A percentile compares a stretch with the other conserved stretches of the same genome.
Evolutionary conservation across 2,888 invertebrate species (phyloP).

Genomic region (Shargacucullia verbasci): DNA sequence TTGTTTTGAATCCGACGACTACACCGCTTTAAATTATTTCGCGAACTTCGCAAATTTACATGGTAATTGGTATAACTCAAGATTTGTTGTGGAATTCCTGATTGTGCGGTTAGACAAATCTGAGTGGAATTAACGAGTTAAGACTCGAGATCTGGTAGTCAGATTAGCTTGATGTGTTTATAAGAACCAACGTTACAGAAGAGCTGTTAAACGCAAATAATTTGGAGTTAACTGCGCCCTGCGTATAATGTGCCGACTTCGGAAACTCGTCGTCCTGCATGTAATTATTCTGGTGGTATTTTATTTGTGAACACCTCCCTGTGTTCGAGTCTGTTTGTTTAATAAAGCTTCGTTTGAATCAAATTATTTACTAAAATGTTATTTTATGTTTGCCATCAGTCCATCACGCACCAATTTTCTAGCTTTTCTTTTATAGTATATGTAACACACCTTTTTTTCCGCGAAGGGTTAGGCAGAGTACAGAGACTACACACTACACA

Average conservation of each 20-base stretch:
- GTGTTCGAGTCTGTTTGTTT: slow-evolving; percentile 9
- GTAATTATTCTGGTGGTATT: slow-evolving; percentile 53
- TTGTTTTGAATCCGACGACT: slow-evolving; percentile 87
- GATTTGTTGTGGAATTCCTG: slow-evolving; percentile 86
- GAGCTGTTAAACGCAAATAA: slow-evolving; percentile 51
- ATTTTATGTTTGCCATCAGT: too few relatives aligned
- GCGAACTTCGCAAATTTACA: slow-evolving; percentile 88
- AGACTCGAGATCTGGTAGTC: slow-evolving; percentile 70
- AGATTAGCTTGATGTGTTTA: slow-evolving; percentile 69
- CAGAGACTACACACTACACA: too few relatives aligned
- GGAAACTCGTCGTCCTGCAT: slow-evolving; percentile 47
- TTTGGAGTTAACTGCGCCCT: slow-evolving; percentile 54
- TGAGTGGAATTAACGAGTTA: slow-evolving; percentile 77
- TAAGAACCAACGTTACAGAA: slow-evolving; percentile 52
- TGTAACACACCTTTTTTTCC: too few relatives aligned
- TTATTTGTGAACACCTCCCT: slow-evolving; percentile 34
- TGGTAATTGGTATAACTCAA: slow-evolving; percentile 88
- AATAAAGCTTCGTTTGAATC: slow-evolving; percentile 5
- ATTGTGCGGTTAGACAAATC: slow-evolving; percentile 84
- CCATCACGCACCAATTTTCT: too few relatives aligned
- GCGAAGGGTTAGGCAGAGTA: too few relatives aligned
- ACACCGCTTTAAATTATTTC: slow-evolving; percentile 88
- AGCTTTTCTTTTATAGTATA: too few relatives aligned
- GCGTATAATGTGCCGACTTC: slow-evolving; percentile 55
- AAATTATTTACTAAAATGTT: neutral